Percentiles rank a stretch among this genome's conserved stretches.
phyloP scores from a whole-genome alignment of 2,888 invertebrate genomes.

The Drosophila barbarae region DNA sequence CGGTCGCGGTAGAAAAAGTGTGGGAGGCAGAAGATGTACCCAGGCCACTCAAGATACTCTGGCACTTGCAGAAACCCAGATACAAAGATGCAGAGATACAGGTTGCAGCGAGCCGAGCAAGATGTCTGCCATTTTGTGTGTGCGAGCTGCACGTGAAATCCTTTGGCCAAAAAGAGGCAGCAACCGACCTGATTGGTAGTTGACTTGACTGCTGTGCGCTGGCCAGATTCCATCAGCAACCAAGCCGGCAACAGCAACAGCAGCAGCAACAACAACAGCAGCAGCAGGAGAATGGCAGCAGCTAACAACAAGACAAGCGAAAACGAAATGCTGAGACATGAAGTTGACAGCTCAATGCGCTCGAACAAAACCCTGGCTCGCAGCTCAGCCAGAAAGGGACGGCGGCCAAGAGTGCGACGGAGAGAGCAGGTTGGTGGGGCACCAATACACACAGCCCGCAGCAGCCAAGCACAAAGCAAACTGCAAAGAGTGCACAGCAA shows the following conservation, averaged over 20 bases:
- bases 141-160: conserved; percentile 68
- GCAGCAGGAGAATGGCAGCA: conserved; percentile 46
- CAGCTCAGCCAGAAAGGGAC: conserved; percentile 27
- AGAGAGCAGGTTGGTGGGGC: conserved; percentile 31
- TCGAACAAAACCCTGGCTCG: conserved; percentile 69
- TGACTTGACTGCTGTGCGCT: conserved; percentile 60
- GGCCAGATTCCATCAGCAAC: conserved; percentile 71
- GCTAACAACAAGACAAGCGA: conserved; percentile 60
- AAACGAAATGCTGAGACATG: conserved; percentile 77
- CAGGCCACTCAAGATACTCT: conserved; percentile 23
- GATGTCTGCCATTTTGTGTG: conserved; percentile 72
- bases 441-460: conserved; percentile 40
- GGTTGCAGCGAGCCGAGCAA: conserved; percentile 61
- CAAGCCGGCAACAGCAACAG: conserved; percentile 54
- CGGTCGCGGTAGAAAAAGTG: conserved; percentile 6
- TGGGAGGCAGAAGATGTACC: background rate
- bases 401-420: conserved; percentile 29
- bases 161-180: conserved; percentile 68
- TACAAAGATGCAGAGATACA: conserved; percentile 48
- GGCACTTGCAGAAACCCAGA: conserved; percentile 51
- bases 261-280: conserved; percentile 56
- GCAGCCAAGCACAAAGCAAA: conserved; percentile 40
- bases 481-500: conserved; percentile 36
- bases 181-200: conserved; percentile 76
- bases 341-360: conserved; percentile 78